Base-by-base conservation (phyloP, 2,888 invertebrate species). In the Embidobia sp. region DNA sequence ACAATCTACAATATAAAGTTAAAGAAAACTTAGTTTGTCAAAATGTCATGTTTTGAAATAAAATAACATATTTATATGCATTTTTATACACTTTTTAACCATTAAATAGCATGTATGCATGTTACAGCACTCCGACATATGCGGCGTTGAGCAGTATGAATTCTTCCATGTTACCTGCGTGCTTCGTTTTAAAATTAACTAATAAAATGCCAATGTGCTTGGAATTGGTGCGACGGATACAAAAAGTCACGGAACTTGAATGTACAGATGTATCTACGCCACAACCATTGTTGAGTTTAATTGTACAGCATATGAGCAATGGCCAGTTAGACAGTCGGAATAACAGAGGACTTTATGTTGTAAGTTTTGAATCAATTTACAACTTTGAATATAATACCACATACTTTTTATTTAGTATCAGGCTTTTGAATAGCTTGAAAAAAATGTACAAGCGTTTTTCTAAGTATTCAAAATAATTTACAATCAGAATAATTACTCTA, bases 161-260 rank as follows among this genome's bases (percentile, higher is more conserved):
- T 90, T 97, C 97, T 80, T 95, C 95, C 40, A 93, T 95, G 88
- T 91, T 98, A 84, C 97, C 98, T 0, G 98, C 98, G 0, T 96
- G 95, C 87, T 98, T 98, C 90, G 95, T 95, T 2, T 90, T 97
- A 49, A 93, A 93, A 76, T 91, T 98, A 48, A 95, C 95, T 55
- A 94, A 95, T 85, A 95, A 97, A 1, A 94, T 96, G 90, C 97
- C 98, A 0, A 93, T 98, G 80, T 96, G 97, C 83, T 91, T 94
- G 19, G 93, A 94, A 13, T 91, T 97, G 27, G 92, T 97, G 22
- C 92, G 92, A 80, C 91, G 92, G 82, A 93, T 96, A 83, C 93
- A 93, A 64, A 91, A 92, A 79, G 90, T 92, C 5, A 92, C 93
- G 1, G 92, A 92, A 76, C 90, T 93, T 77, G 92, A 92, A 77